Base-by-base conservation (phyloP, 2,113 vertebrate genomes). In the Pangasianodon hypophthalmus region DNA sequence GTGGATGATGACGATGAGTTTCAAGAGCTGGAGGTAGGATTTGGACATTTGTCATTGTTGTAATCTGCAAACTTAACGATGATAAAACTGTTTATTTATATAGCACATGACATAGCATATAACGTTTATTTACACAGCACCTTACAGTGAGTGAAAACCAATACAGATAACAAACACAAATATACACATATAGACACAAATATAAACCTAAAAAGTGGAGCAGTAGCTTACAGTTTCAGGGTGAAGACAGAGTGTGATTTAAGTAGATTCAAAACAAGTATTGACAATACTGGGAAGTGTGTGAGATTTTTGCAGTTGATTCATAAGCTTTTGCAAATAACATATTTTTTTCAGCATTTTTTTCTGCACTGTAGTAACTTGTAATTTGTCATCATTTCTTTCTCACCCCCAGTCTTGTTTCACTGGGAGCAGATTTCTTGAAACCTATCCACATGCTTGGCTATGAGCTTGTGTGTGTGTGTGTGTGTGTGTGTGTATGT, bases 1-100 rank as follows among this genome's bases (percentile, higher is more conserved):
- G 95, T 98, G 46, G 97, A 98, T 0, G 97, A 98, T 0, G 97
- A 98, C 0, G 97, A 98, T 11, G 97, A 98, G 32, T 97, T 98
- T 92, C 97, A 98, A 93, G 98, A 99, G 89, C 93, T 99, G 19
- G 98, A 99, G 98, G 98, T 99, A 88, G 96, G 96, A 90, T 77
- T 37, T 52, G 18, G 62, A 32, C 19, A 60, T 60, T n/a, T 75
- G 5, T 85, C 13, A 50, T 52, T 46, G 62, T 50, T 71, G 19
- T 44, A 26, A 79, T 58, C 3, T 60, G 19, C 32, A 62, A 32
- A 75, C 21, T 1, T 56, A 37, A 24, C 26, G 13, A 41, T 71
- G 18, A 32, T 69, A 56, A 73, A 48, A 19, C 13, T 67, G 19
- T 44, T 64, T 14, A 29, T 32, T 19, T 21, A 37, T 73, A 37